phyloP scores from a whole-genome alignment of 2,113 vertebrate genomes.

The Periophthalmus modestus region DNA sequence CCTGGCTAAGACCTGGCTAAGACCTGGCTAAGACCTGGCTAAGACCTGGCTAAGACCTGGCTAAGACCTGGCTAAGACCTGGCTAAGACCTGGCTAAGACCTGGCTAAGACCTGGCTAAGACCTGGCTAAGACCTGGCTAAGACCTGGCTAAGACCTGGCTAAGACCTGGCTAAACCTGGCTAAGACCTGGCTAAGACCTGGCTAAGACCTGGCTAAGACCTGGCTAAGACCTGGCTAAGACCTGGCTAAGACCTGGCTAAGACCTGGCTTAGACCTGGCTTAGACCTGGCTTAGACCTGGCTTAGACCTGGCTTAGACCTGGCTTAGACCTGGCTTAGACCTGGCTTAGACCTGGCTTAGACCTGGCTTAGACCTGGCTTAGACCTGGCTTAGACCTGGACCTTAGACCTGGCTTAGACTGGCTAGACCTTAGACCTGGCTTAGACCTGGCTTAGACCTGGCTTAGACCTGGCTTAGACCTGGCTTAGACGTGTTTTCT shows the following conservation, averaged over 20 bases:
- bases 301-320: background rate
- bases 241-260: background rate
- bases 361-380: background rate
- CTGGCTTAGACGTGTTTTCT: too few species aligned
- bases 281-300: too few species aligned
- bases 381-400: background rate
- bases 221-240: background rate
- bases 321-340: background rate
- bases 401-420: background rate
- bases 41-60: too few species aligned
- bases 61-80: too few species aligned
- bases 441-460: background rate
- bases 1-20: background rate
- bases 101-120: background rate
- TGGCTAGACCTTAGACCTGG: too few species aligned
- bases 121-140: background rate
- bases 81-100: too few species aligned
- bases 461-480: background rate
- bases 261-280: too few species aligned
- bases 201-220: too few species aligned
- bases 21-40: background rate
- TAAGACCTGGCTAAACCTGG: too few species aligned
- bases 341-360: background rate
- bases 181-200: too few species aligned
- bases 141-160: too few species aligned